Evolutionary conservation across 2,888 invertebrate genomes (phyloP).

Genomic region (Nymphalis polychloros): DNA sequence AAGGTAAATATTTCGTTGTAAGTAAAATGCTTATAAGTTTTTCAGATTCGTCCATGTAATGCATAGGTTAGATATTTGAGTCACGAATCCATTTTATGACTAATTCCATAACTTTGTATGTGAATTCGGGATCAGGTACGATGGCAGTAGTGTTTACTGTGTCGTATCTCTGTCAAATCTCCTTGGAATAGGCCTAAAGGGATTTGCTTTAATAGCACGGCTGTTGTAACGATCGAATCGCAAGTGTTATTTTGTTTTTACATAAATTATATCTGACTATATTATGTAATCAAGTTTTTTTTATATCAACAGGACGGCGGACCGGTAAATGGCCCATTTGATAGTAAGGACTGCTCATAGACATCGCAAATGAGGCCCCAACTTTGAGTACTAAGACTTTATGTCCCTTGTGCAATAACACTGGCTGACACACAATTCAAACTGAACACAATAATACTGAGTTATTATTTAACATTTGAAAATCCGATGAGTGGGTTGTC

Average conservation of each 20-base stretch:
- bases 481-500: no score
- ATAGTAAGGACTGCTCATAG: no score
- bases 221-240: slow-evolving; percentile 27
- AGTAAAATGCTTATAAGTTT: slow-evolving; percentile 30
- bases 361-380: no score
- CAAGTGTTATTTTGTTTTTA: slow-evolving; percentile 33
- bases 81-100: slow-evolving; percentile 82
- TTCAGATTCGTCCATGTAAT: slow-evolving; percentile 44
- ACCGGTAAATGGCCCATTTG: no score
- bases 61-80: slow-evolving; percentile 80
- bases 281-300: no score
- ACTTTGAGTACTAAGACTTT: no score
- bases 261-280: neutral
- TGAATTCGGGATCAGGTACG: slow-evolving; percentile 78
- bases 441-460: no score
- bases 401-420: no score
- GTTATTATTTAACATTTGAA: no score
- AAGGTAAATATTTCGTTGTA: slow-evolving; percentile 39
- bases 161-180: slow-evolving; percentile 60
- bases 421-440: no score
- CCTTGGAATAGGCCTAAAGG: slow-evolving; percentile 52
- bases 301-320: no score
- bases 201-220: slow-evolving; percentile 63
- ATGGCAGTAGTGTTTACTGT: slow-evolving; percentile 68
- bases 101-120: slow-evolving; percentile 82